Conservation (phyloP, 2,888 invertebrate species). For the Oegoconia quadripuncta region DNA sequence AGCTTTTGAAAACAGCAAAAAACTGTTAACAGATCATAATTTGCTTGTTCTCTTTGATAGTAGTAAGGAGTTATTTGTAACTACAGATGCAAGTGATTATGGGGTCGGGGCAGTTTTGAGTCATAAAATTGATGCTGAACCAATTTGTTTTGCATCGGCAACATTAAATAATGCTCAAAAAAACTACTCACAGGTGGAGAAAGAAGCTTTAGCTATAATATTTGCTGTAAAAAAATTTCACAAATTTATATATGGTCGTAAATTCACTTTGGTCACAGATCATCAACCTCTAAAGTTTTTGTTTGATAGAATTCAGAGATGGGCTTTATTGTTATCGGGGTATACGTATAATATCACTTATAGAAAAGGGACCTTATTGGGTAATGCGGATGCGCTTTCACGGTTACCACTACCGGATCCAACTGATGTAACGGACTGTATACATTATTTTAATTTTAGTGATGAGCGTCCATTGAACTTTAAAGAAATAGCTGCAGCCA, state of each 20-base stretch:
- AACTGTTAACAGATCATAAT: not conserved
- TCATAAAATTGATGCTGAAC: slow-evolving; percentile 12
- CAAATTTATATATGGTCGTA: slow-evolving; percentile 15
- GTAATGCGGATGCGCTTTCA: slow-evolving; percentile 13
- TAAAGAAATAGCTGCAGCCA: not conserved
- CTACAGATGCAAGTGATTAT: slow-evolving; percentile 14
- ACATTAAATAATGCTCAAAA: slow-evolving; percentile 14
- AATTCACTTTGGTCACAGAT: slow-evolving; percentile 13
- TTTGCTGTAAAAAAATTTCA: slow-evolving; percentile 18
- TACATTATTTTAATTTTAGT: not conserved
- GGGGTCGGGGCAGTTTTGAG: slow-evolving; percentile 17
- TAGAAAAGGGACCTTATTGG: slow-evolving; percentile 9
- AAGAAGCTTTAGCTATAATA: slow-evolving; percentile 16
- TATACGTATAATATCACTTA: slow-evolving; percentile 12
- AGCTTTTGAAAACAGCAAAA: not conserved
- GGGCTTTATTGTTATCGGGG: slow-evolving; percentile 12
- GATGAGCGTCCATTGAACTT: not conserved
- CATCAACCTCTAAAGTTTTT: slow-evolving; percentile 14
- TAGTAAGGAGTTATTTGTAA: slow-evolving; percentile 8
- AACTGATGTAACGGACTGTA: not conserved
- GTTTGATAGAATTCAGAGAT: slow-evolving; percentile 13
- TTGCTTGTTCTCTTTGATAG: slow-evolving; percentile 6
- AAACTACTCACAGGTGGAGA: slow-evolving; percentile 16
- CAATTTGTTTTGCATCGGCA: slow-evolving; percentile 12
- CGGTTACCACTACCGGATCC: not conserved